Evolutionary conservation across 2,797 vertebrate species (phyloP), one percentile per base, ranked within the genome.

Genomic region (Argyrosomus regius): DNA sequence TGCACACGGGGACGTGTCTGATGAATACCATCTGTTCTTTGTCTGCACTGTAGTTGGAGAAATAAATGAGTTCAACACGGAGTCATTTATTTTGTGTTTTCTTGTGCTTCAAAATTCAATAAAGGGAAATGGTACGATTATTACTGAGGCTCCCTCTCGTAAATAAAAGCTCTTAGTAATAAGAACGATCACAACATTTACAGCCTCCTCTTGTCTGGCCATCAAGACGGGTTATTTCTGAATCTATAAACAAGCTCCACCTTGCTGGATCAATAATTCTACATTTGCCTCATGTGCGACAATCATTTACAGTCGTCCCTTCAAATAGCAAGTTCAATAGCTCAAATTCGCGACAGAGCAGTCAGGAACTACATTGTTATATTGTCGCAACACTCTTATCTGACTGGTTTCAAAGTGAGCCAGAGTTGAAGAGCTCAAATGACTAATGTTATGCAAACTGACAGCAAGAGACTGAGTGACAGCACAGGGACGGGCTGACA

Each of bases 21-120:
- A 64, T 60, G 12, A 64, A 52, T 10, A 26, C 18, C 18, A 24
- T 18, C 12, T 18, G 4, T 35, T 49, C 48, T 62, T 54, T 35
- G 22, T 39, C 12, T 54, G 24, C 6, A 45, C 24, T 11, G 18
- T n/a, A 28, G 35, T 31, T 41, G 4, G 28, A 46, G 63, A 60
- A 26, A 62, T 18, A 57, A 35, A 22, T 24, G 20, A n/a, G 22
- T 17, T 24, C 13, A 41, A 26, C 12, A 58, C 14, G 8, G 5
- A 45, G 69, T 26, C 8, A 60, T 60, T 60, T 53, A 48, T 28
- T 57, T 24, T 70, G 11, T 20, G 11, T 28, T 24, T 54, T 68
- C 10, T 66, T 48, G 14, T 67, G 24, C 24, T 61, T 35, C 5
- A 65, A 66, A 53, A 54, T 46, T 53, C 52, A 48, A 70, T 70